A percentile compares a stretch with the other conserved stretches of the same genome.
phyloP scores from a whole-genome alignment of 2,113 vertebrate species.

The Gallinago media region DNA sequence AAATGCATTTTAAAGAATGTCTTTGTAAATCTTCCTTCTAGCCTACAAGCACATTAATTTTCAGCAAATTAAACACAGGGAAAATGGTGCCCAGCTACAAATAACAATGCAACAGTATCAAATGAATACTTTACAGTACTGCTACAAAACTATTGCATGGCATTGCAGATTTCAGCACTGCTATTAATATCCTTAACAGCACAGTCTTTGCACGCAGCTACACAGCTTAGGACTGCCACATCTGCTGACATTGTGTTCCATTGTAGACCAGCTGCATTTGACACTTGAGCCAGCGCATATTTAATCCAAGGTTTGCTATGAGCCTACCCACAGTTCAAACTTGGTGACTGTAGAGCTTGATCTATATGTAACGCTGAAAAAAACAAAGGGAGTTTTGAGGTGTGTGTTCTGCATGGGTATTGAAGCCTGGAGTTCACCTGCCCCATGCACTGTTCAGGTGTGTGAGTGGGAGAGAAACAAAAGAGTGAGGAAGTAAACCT shows the following conservation, averaged over 20 bases:
- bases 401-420: background rate
- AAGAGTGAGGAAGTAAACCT: background rate
- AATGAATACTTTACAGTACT: background rate
- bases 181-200: background rate
- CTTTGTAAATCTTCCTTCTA: background rate
- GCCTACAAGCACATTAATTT: background rate
- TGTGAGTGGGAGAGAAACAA: background rate
- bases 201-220: background rate
- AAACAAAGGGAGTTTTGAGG: background rate
- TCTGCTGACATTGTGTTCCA: background rate
- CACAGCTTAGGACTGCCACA: background rate
- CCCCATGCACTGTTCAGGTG: background rate
- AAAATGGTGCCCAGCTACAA: background rate
- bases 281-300: background rate
- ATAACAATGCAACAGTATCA: background rate
- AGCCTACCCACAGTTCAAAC: background rate
- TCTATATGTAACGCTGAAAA: background rate
- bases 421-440: background rate
- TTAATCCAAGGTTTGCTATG: background rate
- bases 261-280: background rate
- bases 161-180: background rate
- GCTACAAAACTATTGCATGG: background rate
- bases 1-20: background rate
- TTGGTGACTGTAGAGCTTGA: background rate
- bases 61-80: background rate